Evolutionary conservation across 2,113 vertebrate genomes (phyloP).

Genomic region (Xenopus borealis): DNA sequence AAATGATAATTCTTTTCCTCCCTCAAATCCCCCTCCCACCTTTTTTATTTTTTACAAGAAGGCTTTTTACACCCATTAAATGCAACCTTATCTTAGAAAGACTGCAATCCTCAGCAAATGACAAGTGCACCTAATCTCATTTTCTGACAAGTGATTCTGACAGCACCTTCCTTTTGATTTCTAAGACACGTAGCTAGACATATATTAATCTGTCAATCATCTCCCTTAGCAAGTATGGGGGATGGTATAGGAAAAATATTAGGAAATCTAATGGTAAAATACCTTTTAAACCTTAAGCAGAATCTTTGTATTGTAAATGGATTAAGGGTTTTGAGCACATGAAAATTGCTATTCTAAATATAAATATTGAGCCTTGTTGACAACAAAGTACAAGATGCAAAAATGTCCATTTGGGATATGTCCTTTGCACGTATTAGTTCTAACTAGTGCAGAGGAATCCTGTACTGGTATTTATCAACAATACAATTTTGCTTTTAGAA

Average conservation of each 20-base stretch:
- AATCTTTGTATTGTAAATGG: too few relatives aligned
- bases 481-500: too few relatives aligned
- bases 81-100: constrained; percentile 87
- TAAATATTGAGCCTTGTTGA: too few relatives aligned
- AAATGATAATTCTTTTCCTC: constrained; percentile 55
- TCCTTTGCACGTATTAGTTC: too few relatives aligned
- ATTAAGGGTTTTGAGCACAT: too few relatives aligned
- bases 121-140: constrained; percentile 91
- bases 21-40: constrained; percentile 53
- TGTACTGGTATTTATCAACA: too few relatives aligned
- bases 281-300: too few relatives aligned
- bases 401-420: too few relatives aligned
- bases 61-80: constrained; percentile 86
- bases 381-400: too few relatives aligned
- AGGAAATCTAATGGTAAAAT: constrained; percentile 5
- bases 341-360: too few relatives aligned
- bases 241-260: constrained; percentile 32
- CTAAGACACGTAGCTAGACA: constrained; percentile 90
- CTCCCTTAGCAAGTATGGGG: constrained; percentile 65
- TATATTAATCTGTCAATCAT: constrained; percentile 98
- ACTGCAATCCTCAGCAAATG: constrained; percentile 84
- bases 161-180: constrained; percentile 91
- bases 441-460: too few relatives aligned
- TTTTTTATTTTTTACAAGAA: constrained; percentile 63
- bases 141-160: constrained; percentile 89